phyloP scores from a whole-genome alignment of 2,888 invertebrate species.

The Darwinula stevensoni region DNA sequence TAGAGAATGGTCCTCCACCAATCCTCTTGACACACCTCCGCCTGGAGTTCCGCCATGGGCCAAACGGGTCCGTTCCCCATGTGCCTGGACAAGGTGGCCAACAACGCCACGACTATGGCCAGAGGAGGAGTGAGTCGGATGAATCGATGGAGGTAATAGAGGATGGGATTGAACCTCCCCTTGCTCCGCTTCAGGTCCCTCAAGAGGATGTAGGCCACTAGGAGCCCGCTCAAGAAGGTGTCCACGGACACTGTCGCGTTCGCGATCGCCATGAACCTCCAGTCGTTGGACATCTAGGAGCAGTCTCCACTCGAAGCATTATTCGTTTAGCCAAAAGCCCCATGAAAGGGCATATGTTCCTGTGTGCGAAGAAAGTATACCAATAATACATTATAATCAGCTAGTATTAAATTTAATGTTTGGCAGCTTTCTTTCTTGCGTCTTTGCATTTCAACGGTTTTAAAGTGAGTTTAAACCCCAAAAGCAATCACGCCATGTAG shows the following conservation, averaged over 20 bases:
- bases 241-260: slow-evolving; percentile 1
- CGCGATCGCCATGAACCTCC: background rate
- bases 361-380: no score
- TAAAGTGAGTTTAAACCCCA: no score
- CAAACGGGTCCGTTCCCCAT: background rate
- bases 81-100: background rate
- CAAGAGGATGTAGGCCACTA: background rate
- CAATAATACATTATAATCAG: no score
- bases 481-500: no score
- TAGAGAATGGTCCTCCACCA: slow-evolving; percentile 1
- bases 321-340: no score
- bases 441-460: no score
- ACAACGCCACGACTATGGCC: background rate
- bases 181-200: background rate
- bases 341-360: no score
- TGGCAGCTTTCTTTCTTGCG: no score
- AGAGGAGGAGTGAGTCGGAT: background rate
- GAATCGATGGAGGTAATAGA: background rate
- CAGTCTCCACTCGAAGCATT: no score
- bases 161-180: slow-evolving; percentile 1
- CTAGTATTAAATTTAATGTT: no score
- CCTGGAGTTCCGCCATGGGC: background rate
- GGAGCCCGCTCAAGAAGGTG: background rate
- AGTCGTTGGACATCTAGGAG: background rate
- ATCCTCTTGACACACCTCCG: background rate